Base-by-base conservation (phyloP, 2,113 vertebrate species). In the Lathamus discolor region DNA sequence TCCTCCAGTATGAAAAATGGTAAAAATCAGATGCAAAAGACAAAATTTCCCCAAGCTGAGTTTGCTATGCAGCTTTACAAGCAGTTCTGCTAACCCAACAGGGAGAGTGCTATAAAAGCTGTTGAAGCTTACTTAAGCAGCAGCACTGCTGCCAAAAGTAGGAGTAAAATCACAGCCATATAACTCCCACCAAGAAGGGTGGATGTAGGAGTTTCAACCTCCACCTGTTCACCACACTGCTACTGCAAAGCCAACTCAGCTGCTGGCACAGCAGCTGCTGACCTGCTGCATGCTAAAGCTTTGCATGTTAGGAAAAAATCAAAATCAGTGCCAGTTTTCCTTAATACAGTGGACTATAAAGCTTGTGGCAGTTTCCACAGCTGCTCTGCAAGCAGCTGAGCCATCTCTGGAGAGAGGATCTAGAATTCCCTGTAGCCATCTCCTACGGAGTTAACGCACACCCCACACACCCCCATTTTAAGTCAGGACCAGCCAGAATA, bases 221-320 rank as follows among this genome's bases (percentile, higher is more conserved):
- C 83, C 93, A 95, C 74, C 69, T 95, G 90, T 89, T 93, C 91
- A 81, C 37, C 80, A 78, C 55, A 20, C 41, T 74, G 76, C 88
- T 67, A 51, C 88, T 63, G 76, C 72, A 92, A 90, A 96, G 86
- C 73, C 68, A 86, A 46, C 63, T 90, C 87, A 90, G 92, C 88
- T 94, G 91, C 83, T 39, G 70, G 72, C 68, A 37, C 68, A 94
- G 94, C 86, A 96, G 94, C 96, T 97, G 95, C 80, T 72, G 89
- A 89, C 35, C 61, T 93, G 77, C 89, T 92, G 83, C 83, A 88
- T 8, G n/a, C 46, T 78, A 86, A 64, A 88, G 68, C 68, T 92
- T 81, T 86, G 76, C 80, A 88, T 46, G 51, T 43, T 48, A 10
- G 8, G 41, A 67, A 74, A 80, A 88, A 83, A 37, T 20, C 7